phyloP scores from a whole-genome alignment of 2,888 invertebrate genomes.

The Syritta pipiens region DNA sequence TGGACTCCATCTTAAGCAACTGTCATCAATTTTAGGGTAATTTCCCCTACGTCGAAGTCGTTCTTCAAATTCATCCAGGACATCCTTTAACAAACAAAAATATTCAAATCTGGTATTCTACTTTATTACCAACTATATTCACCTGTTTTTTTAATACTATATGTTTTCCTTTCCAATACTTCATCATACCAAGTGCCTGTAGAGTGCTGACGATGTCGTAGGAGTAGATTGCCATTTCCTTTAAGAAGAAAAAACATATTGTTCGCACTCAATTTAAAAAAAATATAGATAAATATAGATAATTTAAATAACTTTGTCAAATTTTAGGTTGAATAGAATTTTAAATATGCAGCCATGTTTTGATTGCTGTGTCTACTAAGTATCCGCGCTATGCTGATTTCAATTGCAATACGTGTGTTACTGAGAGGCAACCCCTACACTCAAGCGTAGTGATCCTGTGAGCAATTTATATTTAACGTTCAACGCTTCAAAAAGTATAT shows the following conservation, averaged over 20 bases:
- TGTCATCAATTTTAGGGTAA: conserved; percentile 92
- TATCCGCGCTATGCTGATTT: too few species aligned
- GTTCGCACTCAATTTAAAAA: not conserved
- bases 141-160: conserved; percentile 96
- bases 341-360: too few species aligned
- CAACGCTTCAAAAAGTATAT: too few species aligned
- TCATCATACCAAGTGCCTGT: conserved; percentile 97
- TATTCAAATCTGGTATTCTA: not conserved
- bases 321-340: too few species aligned
- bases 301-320: too few species aligned
- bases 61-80: conserved; percentile 94
- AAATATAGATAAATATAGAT: too few species aligned
- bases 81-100: conserved; percentile 83
- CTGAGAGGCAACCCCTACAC: too few species aligned
- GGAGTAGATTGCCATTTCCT: conserved; percentile 97
- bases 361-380: too few species aligned
- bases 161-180: conserved; percentile 99
- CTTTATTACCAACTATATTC: conserved; percentile 68
- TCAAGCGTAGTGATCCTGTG: too few species aligned
- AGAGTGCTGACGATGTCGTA: conserved; percentile 99
- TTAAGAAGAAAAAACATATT: conserved; percentile 78
- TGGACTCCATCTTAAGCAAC: conserved; percentile 93
- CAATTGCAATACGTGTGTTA: too few species aligned
- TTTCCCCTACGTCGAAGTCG: conserved; percentile 88
- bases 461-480: too few species aligned